Percentiles rank a stretch among this genome's conserved stretches.
Conservation (phyloP, 2,797 vertebrate genomes). For the Triplophysa yarkandensis region DNA sequence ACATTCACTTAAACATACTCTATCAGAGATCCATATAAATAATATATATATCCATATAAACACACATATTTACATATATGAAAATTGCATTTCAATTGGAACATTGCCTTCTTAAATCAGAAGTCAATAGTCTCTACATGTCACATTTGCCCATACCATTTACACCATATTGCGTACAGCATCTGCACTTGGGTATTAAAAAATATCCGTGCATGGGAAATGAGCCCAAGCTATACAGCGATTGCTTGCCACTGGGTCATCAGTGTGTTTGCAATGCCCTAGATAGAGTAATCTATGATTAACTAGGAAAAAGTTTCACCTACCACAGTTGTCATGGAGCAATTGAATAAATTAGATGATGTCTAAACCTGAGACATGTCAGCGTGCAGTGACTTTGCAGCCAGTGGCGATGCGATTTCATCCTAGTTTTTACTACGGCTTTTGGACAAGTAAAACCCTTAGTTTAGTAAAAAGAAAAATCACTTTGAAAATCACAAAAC, state of each 20-base stretch:
- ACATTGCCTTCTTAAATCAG: slow-evolving; percentile 14
- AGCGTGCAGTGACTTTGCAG: slow-evolving; percentile 36
- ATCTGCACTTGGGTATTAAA: slow-evolving; percentile 71
- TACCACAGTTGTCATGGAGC: slow-evolving; percentile 68
- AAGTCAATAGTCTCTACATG: slow-evolving; percentile 1
- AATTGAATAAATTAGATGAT: slow-evolving; percentile 70
- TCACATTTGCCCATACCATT: slow-evolving; percentile 59
- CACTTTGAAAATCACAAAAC: neutral
- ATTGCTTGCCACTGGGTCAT: slow-evolving; percentile 76
- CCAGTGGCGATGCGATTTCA: neutral
- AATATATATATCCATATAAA: too few relatives aligned
- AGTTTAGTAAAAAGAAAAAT: neutral
- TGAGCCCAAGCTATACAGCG: slow-evolving; percentile 59
- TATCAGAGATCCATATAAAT: too few relatives aligned
- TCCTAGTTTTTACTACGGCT: neutral
- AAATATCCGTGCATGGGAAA: slow-evolving; percentile 67
- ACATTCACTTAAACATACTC: too few relatives aligned
- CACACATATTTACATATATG: neutral
- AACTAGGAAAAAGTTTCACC: slow-evolving; percentile 70
- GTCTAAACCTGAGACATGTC: slow-evolving; percentile 49
- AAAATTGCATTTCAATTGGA: too few relatives aligned
- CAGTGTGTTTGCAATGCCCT: slow-evolving; percentile 77
- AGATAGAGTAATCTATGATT: slow-evolving; percentile 84
- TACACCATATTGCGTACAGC: slow-evolving; percentile 68
- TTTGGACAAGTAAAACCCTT: neutral